Conservation (phyloP, 2,888 invertebrate species). For the Resseliella maxima region DNA sequence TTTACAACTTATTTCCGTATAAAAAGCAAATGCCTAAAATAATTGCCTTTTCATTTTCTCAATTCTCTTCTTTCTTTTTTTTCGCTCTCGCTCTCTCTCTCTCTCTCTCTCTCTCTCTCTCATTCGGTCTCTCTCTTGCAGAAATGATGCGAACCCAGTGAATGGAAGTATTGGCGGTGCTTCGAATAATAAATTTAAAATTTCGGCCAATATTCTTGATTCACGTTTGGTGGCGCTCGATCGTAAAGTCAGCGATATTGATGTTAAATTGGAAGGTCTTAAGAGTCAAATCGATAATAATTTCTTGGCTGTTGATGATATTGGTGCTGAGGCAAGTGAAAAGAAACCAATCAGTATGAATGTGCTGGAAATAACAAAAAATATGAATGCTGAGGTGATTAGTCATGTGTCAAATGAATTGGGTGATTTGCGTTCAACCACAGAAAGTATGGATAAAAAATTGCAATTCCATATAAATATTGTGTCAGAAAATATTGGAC, state of each 20-base stretch:
- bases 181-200: constrained; percentile 58
- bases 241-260: constrained; percentile 86
- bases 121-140: neutral
- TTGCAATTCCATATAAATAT: constrained; percentile 86
- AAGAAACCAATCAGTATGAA: constrained; percentile 87
- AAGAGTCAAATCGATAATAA: constrained; percentile 87
- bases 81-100: no score
- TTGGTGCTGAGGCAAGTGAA: constrained; percentile 88
- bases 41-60: no score
- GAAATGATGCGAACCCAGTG: neutral
- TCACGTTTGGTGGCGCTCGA: constrained; percentile 78
- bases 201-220: constrained; percentile 70
- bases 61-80: no score
- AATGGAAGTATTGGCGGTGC: neutral
- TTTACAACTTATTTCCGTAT: no score
- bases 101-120: neutral
- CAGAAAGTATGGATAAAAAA: constrained; percentile 83
- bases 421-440: constrained; percentile 81
- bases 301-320: constrained; percentile 82
- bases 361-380: constrained; percentile 84
- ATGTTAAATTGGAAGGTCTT: constrained; percentile 79
- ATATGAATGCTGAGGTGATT: constrained; percentile 83
- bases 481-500: constrained; percentile 84
- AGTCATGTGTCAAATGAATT: constrained; percentile 84
- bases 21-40: no score